Evolutionary conservation across 2,113 vertebrate genomes (phyloP).

Genomic region (Pholis gunnellus): DNA sequence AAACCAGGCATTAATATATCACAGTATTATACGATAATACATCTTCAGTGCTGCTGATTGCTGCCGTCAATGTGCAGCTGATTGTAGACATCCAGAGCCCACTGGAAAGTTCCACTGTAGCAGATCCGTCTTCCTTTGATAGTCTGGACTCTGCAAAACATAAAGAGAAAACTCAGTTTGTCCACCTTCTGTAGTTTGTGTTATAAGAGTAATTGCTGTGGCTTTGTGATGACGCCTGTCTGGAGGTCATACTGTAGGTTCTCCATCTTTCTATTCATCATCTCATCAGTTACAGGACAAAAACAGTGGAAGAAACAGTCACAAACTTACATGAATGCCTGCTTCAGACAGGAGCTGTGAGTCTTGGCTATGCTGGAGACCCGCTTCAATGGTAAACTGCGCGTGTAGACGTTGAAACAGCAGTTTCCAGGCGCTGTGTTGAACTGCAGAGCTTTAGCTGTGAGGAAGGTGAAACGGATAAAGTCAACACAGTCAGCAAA

Average conservation of each 20-base stretch:
- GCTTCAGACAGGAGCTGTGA: not conserved
- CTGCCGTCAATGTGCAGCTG: not conserved
- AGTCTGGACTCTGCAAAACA: conserved; percentile 52
- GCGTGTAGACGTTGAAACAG: not conserved
- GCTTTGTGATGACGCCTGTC: not conserved
- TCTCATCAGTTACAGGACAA: not conserved
- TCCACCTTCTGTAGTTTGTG: no score
- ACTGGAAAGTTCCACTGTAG: conserved; percentile 8
- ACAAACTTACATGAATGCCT: conserved; percentile 61
- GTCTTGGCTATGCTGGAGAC: not conserved
- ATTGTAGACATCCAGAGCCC: conserved; percentile 15
- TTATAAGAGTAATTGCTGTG: no score
- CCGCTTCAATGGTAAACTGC: fast-evolving
- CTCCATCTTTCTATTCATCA: not conserved
- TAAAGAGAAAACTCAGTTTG: not conserved
- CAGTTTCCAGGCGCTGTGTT: conserved; percentile 21
- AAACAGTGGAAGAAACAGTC: not conserved
- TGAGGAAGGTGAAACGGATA: not conserved
- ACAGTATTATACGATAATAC: not conserved
- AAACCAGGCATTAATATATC: no score
- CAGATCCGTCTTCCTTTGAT: not conserved
- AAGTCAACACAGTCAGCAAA: not conserved
- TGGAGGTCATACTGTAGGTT: not conserved
- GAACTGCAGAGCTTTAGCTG: not conserved
- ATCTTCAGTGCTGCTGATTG: not conserved